Conservation (phyloP, 1,140 invertebrate genomes). For the Camponotus vicinus region DNA sequence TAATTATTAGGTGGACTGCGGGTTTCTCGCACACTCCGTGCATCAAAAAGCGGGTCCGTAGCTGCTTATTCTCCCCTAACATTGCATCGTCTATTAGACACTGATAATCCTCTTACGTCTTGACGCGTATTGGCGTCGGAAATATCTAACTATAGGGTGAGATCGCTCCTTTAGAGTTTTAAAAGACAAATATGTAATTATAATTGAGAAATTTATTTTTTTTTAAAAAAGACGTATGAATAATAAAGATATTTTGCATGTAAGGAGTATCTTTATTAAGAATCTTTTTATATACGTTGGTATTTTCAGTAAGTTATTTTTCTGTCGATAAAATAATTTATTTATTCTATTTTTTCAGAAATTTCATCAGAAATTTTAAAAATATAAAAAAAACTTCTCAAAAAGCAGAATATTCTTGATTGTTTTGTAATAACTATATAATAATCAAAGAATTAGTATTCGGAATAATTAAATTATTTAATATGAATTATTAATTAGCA, state of each 20-base stretch:
- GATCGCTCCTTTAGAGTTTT: constrained; percentile 2
- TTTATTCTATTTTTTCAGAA: neutral
- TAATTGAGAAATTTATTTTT: constrained; percentile 14
- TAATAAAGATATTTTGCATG: neutral
- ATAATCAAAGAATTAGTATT: constrained; percentile 18
- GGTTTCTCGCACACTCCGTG: constrained; percentile 32
- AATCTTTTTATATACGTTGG: neutral
- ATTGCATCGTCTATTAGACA: constrained; percentile 32
- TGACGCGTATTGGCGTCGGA: constrained; percentile 23
- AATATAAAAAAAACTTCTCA: neutral
- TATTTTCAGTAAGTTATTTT: neutral
- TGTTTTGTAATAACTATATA: neutral
- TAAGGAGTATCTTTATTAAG: neutral
- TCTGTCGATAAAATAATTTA: neutral
- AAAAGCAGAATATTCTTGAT: neutral
- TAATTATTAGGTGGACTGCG: constrained; percentile 74
- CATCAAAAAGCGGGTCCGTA: constrained; percentile 54
- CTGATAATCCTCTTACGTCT: constrained; percentile 53
- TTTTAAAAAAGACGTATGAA: neutral
- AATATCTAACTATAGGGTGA: constrained; percentile 29
- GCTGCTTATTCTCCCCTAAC: constrained; percentile 55
- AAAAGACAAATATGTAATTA: constrained; percentile 25
- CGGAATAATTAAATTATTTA: constrained; percentile 25
- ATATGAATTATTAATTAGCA: constrained; percentile 48
- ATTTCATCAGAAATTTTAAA: neutral